These are phyloP conservation scores for Brachionus koreanus DNA, from an alignment of 1,140 invertebrate species.

Conservation along the genomic window DNA sequence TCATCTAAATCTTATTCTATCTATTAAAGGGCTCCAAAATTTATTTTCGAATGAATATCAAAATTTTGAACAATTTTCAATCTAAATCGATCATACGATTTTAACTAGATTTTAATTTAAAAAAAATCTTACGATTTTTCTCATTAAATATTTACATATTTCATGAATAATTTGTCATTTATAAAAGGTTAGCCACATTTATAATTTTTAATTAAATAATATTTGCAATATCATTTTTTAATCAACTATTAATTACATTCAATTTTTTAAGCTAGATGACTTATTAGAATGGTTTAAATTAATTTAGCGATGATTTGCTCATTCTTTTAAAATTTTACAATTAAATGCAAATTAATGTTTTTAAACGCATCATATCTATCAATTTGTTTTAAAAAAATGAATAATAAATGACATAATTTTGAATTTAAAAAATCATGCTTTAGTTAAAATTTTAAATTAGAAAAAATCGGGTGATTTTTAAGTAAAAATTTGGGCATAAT, in stretches of 20 bases:
- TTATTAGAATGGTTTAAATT: too few relatives aligned
- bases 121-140: background rate
- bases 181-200: background rate
- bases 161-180: background rate
- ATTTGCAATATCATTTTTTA: background rate
- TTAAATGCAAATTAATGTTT: too few relatives aligned
- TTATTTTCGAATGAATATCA: background rate
- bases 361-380: too few relatives aligned
- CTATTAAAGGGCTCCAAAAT: too few relatives aligned
- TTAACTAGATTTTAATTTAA: background rate
- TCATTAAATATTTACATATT: background rate
- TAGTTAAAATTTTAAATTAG: background rate
- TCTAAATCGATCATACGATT: background rate
- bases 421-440: background rate
- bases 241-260: too few relatives aligned
- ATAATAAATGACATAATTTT: background rate
- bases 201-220: background rate
- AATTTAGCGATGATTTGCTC: too few relatives aligned
- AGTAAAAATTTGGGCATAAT: background rate
- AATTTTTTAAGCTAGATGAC: too few relatives aligned
- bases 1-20: too few relatives aligned
- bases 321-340: too few relatives aligned
- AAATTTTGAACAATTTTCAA: too few relatives aligned
- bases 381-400: background rate
- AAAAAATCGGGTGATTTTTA: background rate